Percentiles rank a stretch among this genome's conserved stretches.
Evolutionary conservation across 2,797 vertebrate genomes (phyloP).

Genomic region (Acrossocheilus fasciatus): DNA sequence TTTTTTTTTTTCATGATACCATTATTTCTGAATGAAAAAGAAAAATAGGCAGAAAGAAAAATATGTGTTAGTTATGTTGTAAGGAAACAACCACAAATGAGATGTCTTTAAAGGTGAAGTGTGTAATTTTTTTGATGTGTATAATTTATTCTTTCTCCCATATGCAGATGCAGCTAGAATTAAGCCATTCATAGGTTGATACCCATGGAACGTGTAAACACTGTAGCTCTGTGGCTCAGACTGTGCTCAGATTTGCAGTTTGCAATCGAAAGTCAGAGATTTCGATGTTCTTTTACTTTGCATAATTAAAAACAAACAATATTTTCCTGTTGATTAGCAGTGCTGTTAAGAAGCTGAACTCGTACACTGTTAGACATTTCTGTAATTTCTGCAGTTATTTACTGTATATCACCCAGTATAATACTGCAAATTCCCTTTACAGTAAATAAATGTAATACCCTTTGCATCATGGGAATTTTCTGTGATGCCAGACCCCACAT

Average conservation of each 20-base stretch:
- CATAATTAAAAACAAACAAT: not conserved
- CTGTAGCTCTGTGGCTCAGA: not conserved
- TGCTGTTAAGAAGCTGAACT: not conserved
- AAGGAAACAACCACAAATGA: not conserved
- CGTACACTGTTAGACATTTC: too few species aligned
- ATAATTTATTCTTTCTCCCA: not conserved
- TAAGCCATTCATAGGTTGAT: not conserved
- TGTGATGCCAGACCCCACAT: too few species aligned
- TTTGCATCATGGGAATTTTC: too few species aligned
- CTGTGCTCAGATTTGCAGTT: not conserved
- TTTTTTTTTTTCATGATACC: constrained; percentile 61
- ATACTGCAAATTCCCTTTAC: too few species aligned
- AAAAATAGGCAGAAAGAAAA: not conserved
- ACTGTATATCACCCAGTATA: too few species aligned
- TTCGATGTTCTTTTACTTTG: not conserved
- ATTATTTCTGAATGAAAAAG: constrained; percentile 66
- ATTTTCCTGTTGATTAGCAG: not conserved
- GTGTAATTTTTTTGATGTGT: not conserved
- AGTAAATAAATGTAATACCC: too few species aligned
- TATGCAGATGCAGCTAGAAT: constrained; percentile 1
- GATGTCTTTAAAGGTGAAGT: constrained; percentile 1
- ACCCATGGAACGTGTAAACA: not conserved
- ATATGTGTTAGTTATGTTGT: not conserved
- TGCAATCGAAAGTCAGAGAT: not conserved
- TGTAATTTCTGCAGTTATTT: too few species aligned